phyloP scores from a whole-genome alignment of 2,113 vertebrate species.

The Prochilodus magdalenae region DNA sequence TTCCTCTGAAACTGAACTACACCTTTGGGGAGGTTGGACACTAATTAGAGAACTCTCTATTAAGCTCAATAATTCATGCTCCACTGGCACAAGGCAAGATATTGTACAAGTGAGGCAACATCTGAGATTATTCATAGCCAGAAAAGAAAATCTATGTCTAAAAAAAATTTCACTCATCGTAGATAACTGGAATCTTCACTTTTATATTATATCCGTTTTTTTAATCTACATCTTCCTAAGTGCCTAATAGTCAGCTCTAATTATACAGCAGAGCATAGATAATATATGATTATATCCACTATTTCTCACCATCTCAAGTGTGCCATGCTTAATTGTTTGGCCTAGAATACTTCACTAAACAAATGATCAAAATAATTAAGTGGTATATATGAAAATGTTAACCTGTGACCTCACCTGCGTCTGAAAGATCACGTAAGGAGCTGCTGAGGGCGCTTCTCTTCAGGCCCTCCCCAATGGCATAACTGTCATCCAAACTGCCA shows the following conservation, averaged over 20 bases:
- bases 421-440: conserved; percentile 94
- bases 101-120: too few species aligned
- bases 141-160: background rate
- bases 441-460: conserved; percentile 96
- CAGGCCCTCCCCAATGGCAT: conserved; percentile 89
- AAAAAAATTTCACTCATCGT: background rate
- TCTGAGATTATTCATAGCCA: too few species aligned
- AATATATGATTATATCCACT: background rate
- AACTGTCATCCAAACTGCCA: conserved; percentile 94
- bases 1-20: too few species aligned
- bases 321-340: too few species aligned
- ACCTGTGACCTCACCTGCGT: conserved; percentile 85
- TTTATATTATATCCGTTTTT: background rate
- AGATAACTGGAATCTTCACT: background rate
- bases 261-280: too few species aligned
- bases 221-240: background rate
- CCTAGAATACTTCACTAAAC: background rate
- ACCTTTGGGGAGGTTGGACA: too few species aligned
- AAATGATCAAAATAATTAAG: background rate
- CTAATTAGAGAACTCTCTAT: too few species aligned
- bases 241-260: background rate
- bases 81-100: too few species aligned
- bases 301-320: background rate
- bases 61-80: too few species aligned
- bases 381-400: background rate